Evolutionary conservation across 37 sponge, comb jelly and placozoan genomes (phyloP).

Genomic region (Chondrosia reniformis): DNA sequence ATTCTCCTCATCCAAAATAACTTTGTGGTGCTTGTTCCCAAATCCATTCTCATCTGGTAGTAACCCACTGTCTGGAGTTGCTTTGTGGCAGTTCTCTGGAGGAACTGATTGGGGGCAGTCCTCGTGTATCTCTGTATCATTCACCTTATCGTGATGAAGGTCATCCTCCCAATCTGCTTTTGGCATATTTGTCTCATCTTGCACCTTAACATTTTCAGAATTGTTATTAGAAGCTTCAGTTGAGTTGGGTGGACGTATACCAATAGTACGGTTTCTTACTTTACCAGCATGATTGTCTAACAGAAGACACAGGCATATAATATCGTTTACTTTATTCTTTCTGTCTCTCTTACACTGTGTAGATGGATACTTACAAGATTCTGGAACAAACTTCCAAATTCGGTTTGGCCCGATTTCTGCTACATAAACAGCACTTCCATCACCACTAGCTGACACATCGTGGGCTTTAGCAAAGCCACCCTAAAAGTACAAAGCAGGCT

Average conservation of each 20-base stretch:
- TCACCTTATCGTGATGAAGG: neutral
- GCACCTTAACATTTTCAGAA: neutral
- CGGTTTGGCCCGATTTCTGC: conserved; percentile 39
- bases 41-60: too few relatives aligned
- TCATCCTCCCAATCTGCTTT: neutral
- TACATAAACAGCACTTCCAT: conserved; percentile 30
- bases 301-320: neutral
- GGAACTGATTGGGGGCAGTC: neutral
- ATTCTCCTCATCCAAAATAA: neutral
- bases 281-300: neutral
- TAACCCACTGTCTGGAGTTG: neutral
- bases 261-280: too few relatives aligned
- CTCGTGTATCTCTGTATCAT: neutral
- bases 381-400: conserved; percentile 72
- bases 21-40: too few relatives aligned
- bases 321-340: neutral
- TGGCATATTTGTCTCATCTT: conserved; percentile 25
- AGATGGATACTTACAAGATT: conserved; percentile 24
- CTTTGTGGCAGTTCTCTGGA: neutral
- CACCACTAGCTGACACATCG: conserved; percentile 44
- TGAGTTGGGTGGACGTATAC: neutral
- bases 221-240: neutral
- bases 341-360: too few relatives aligned
- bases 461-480: conserved; percentile 65
- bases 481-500: too few relatives aligned